Evolutionary conservation across 2,888 invertebrate species (phyloP), one percentile per base, ranked within the genome.

Genomic region (Beris morrisii): DNA sequence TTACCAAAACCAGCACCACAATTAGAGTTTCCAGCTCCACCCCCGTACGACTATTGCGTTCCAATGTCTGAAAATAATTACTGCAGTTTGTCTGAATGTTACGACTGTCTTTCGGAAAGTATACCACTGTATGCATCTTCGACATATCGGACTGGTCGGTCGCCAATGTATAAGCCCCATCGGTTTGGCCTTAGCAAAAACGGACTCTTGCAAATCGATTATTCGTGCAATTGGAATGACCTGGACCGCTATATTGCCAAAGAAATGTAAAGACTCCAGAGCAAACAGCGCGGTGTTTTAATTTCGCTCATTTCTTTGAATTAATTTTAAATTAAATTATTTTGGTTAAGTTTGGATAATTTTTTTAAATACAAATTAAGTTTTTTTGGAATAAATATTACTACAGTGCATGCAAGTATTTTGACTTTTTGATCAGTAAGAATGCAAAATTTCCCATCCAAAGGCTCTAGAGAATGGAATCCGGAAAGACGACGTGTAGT

Each of bases 141-240:
- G n/a, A 63, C 69, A 13, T 64, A 69, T 65, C 61, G 68, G 32
- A 68, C 67, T 50, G 67, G 65, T 64, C 56, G 61, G 38, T 67
- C 69, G n/a, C 67, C 72, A 13, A 71, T 71, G 13, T 73, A 72
- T 64, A 70, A 70, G 30, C 69, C 64, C 73, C 83, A 85, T 56
- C 87, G 86, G 77, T 86, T 91, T 79, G 89, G 90, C 70, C 81
- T 91, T 68, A 91, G 89, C 74, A 87, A 87, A 73, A 90, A 91
- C 75, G 91, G 92, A 64, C 87, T 91, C 74, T 82, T 91, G 56
- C 89, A 91, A 81, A 91, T 92, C 72, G 92, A 92, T 77, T 92
- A 92, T 75, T 90, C 90, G 2, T 89, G 87, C 79, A 91, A 89
- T 80, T 92, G 91, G 91, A 89, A 89, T 78, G 90, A 89, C 66